Base-by-base conservation (phyloP, 2,797 vertebrate species). In the Phoeniculus purpureus region DNA sequence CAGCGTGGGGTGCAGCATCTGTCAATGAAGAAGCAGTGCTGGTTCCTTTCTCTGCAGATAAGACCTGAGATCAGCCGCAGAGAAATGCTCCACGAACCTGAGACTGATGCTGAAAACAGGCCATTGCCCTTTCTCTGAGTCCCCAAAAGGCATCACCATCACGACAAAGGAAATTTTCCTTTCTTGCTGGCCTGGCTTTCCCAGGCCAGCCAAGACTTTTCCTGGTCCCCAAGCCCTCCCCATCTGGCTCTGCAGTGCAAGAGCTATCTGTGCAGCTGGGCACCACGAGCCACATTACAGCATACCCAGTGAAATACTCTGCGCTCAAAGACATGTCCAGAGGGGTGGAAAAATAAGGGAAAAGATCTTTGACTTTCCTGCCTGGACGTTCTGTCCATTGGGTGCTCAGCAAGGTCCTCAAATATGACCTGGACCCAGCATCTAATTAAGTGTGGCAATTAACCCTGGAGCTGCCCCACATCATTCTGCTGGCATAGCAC, bases 251-350 rank as follows among this genome's bases (percentile, higher is more conserved):
- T 59, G 32, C 64, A 86, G 52, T 8, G 13, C 13, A 62, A 45
- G 59, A 55, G 27, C 20, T 67, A 6, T 18, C 59, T 74, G 21
- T 43, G 17, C 61, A 73, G 22, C 40, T 59, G 37, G n/a, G 47
- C 26, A 56, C 26, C 1, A 0, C 2, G 9, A 70, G 51, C 82
- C 37, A 23, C 7, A 1, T 2, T 25, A 48, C 1, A 3, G 48
- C 32, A 51, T 19, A 82, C 2, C 15, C 65, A 94, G 58, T 1
- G 2, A 55, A 68, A 32, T 21, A 70, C 34, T 9, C 0, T 1
- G 27, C 3, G 7, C 26, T 23, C 26, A 78, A 91, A 64, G 68
- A 66, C 26, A 4, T 12, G 12, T 14, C 81, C 73, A 82, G 45
- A 72, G 27, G 37, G 12, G 25, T 79, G 22, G 7, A 11, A 74